phyloP scores from a whole-genome alignment of 2,888 invertebrate species.

The Drosophila kanekoi region DNA sequence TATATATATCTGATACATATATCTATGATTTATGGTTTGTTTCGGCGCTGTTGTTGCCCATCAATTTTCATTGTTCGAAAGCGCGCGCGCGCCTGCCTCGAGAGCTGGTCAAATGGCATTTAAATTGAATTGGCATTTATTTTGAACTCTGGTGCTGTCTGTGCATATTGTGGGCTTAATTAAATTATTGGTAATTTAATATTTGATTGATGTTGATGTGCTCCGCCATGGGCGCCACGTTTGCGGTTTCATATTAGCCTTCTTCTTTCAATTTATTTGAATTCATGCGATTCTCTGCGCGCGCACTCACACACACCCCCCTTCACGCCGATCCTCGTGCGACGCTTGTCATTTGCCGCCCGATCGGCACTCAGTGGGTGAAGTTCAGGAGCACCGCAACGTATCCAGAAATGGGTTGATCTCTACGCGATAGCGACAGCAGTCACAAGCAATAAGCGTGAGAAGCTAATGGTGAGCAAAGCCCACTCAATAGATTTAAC shows the following conservation, averaged over 20 bases:
- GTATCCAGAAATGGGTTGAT: slow-evolving; percentile 59
- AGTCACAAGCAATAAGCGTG: slow-evolving; percentile 46
- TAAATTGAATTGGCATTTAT: slow-evolving; percentile 79
- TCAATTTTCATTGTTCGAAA: slow-evolving; percentile 63
- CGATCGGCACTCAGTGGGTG: slow-evolving; percentile 48
- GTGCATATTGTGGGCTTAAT: slow-evolving; percentile 78
- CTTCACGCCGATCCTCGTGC: slow-evolving; percentile 14
- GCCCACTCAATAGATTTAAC: slow-evolving; percentile 1
- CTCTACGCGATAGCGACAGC: slow-evolving; percentile 60
- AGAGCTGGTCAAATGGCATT: slow-evolving; percentile 52
- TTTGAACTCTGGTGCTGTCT: slow-evolving; percentile 62
- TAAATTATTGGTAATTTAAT: slow-evolving; percentile 83
- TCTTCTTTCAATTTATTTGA: slow-evolving; percentile 63
- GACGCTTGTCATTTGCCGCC: slow-evolving; percentile 13
- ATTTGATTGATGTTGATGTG: slow-evolving; percentile 78
- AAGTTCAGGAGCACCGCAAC: slow-evolving; percentile 68
- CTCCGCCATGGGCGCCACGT: slow-evolving; percentile 55
- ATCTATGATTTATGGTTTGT: slow-evolving; percentile 27
- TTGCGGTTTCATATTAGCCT: slow-evolving; percentile 59
- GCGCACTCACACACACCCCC: slow-evolving; percentile 4
- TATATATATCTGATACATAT: slow-evolving; percentile 3
- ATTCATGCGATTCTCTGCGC: slow-evolving; percentile 55
- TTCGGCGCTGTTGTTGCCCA: slow-evolving; percentile 32
- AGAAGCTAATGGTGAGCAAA: slow-evolving; percentile 32
- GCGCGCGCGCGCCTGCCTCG: slow-evolving; percentile 22